phyloP scores from a whole-genome alignment of 2,797 vertebrate genomes.

The Spea hammondii region DNA sequence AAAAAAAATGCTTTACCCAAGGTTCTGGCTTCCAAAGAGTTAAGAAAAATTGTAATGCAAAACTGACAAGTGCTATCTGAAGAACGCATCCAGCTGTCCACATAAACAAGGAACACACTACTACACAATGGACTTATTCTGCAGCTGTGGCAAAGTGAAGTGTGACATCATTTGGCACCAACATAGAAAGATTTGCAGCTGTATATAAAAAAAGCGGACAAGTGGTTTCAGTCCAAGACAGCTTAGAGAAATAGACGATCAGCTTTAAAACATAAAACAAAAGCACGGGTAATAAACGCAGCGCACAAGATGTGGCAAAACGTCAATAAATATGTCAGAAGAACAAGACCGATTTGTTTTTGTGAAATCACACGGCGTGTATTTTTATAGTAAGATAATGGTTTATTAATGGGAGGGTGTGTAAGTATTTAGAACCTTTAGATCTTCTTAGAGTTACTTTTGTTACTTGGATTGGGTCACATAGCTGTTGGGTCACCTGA shows the following conservation, averaged over 20 bases:
- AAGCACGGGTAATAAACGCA: background rate
- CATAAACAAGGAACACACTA: slow-evolving; percentile 7
- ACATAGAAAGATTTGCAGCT: slow-evolving; percentile 43
- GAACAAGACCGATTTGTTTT: too few relatives aligned
- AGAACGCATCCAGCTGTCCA: slow-evolving; percentile 40
- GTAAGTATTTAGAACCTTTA: too few relatives aligned
- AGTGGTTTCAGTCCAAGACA: slow-evolving; percentile 1
- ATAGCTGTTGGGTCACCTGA: too few relatives aligned
- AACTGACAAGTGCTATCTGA: slow-evolving; percentile 9
- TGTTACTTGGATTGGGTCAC: too few relatives aligned
- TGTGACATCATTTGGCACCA: slow-evolving; percentile 38
- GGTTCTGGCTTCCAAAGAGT: background rate
- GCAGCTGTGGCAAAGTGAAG: slow-evolving; percentile 36
- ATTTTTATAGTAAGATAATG: too few relatives aligned
- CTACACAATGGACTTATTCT: background rate
- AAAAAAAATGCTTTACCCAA: background rate
- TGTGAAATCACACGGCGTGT: too few relatives aligned
- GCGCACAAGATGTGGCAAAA: too few relatives aligned
- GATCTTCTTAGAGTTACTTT: too few relatives aligned
- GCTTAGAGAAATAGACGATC: slow-evolving; percentile 2
- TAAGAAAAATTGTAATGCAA: slow-evolving; percentile 15
- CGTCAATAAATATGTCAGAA: too few relatives aligned
- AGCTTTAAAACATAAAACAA: background rate
- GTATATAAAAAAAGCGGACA: slow-evolving; percentile 28
- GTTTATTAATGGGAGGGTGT: too few relatives aligned